Conservation (phyloP, 2,113 vertebrate genomes). For the Sceloporus undulatus region DNA sequence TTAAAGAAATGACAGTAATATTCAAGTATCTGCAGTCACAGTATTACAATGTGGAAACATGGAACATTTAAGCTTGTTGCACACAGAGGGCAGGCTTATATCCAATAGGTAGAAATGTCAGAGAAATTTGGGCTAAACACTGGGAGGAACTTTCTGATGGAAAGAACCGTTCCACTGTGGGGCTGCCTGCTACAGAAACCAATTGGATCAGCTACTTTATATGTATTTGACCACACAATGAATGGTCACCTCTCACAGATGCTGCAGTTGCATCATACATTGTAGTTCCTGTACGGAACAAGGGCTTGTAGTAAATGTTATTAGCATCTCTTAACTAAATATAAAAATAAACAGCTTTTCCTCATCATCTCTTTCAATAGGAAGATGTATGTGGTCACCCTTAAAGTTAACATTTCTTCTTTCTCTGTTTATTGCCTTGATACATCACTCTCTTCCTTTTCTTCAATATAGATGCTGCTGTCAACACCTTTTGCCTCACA, state of each 20-base stretch:
- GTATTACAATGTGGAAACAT: too few species aligned
- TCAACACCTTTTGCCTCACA: not conserved
- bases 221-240: not conserved
- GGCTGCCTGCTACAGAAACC: not conserved
- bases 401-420: not conserved
- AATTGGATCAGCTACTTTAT: not conserved
- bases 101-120: too few species aligned
- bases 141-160: not conserved
- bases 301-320: not conserved
- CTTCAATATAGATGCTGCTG: not conserved
- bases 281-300: not conserved
- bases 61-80: too few species aligned
- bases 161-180: not conserved
- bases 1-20: too few species aligned
- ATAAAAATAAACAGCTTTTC: not conserved
- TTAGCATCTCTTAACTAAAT: not conserved
- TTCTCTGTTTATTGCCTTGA: conserved; percentile 3
- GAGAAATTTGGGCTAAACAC: too few species aligned
- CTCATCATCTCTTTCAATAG: not conserved
- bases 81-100: too few species aligned
- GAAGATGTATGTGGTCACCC: not conserved
- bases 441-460: conserved; percentile 11
- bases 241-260: not conserved
- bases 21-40: too few species aligned
- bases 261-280: not conserved